A percentile compares a stretch with the other conserved stretches of the same genome.
These are phyloP conservation scores for Tenthredo notha DNA, from an alignment of 2,888 invertebrate species.

Conservation along the genomic window DNA sequence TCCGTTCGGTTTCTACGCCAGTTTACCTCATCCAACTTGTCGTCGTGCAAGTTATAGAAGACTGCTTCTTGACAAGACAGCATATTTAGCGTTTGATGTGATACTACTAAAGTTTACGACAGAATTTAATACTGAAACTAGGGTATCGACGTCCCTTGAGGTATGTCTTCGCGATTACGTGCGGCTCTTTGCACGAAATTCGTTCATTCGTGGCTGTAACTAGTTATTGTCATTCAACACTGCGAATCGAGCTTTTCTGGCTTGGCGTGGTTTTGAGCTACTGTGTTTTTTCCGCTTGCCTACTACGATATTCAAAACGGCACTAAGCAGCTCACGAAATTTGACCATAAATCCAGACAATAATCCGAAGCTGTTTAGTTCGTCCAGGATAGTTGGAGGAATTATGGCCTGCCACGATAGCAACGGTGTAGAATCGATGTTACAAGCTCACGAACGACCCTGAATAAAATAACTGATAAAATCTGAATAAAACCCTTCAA, in stretches of 20 bases:
- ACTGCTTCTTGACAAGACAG: not conserved
- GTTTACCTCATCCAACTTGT: not conserved
- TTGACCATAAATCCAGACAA: slow-evolving; percentile 17
- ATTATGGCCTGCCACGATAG: slow-evolving; percentile 23
- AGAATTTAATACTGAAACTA: not conserved
- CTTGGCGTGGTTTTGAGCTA: slow-evolving; percentile 6
- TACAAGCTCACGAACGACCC: not conserved
- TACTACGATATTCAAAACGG: not conserved
- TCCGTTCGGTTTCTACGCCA: not conserved
- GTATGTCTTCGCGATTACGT: not conserved
- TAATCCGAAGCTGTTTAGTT: not conserved
- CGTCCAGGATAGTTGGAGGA: not conserved
- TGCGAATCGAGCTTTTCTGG: not conserved
- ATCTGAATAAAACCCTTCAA: not conserved
- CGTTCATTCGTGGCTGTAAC: not conserved
- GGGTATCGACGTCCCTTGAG: not conserved
- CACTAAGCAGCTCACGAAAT: slow-evolving; percentile 32
- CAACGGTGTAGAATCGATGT: not conserved
- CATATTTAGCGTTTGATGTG: not conserved
- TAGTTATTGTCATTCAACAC: slow-evolving; percentile 17
- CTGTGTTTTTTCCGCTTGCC: not conserved
- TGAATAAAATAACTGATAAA: not conserved
- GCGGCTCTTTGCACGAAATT: not conserved
- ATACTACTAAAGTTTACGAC: not conserved
- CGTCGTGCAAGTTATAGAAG: not conserved